phyloP scores from a whole-genome alignment of 2,888 invertebrate species.

The Pristionchus japonicus region DNA sequence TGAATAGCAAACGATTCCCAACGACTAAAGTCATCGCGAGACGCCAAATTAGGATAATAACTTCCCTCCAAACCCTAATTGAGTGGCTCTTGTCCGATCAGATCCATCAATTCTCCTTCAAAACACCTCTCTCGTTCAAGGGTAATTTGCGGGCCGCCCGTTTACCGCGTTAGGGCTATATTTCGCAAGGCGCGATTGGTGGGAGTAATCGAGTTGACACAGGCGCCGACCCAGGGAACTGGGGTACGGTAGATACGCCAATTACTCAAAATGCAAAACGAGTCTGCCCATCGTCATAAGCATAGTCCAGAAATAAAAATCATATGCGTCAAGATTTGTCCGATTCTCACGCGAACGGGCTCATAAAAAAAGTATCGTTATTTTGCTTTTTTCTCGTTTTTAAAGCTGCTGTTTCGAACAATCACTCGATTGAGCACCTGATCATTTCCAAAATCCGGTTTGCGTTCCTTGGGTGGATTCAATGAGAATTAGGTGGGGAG shows the following conservation, averaged over 20 bases:
- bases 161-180: constrained; percentile 2
- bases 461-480: background rate
- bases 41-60: background rate
- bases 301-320: no score
- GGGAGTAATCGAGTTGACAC: constrained; percentile 34
- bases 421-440: background rate
- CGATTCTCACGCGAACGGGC: no score
- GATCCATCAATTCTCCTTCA: background rate
- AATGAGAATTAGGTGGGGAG: constrained; percentile 8
- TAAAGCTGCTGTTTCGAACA: background rate
- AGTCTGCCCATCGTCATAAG: no score
- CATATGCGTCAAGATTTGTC: no score
- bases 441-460: background rate
- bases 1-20: background rate
- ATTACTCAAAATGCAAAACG: no score
- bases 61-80: background rate
- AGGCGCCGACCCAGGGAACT: background rate
- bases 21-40: background rate
- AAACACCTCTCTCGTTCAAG: constrained; percentile 10
- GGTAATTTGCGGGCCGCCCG: background rate
- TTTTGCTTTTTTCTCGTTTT: no score
- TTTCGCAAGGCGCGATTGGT: background rate
- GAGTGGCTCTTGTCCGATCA: background rate
- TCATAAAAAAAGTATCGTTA: no score
- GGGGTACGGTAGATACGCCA: background rate